Base-by-base conservation (phyloP, 2,888 invertebrate genomes). In the Eutolmus rufibarbis region DNA sequence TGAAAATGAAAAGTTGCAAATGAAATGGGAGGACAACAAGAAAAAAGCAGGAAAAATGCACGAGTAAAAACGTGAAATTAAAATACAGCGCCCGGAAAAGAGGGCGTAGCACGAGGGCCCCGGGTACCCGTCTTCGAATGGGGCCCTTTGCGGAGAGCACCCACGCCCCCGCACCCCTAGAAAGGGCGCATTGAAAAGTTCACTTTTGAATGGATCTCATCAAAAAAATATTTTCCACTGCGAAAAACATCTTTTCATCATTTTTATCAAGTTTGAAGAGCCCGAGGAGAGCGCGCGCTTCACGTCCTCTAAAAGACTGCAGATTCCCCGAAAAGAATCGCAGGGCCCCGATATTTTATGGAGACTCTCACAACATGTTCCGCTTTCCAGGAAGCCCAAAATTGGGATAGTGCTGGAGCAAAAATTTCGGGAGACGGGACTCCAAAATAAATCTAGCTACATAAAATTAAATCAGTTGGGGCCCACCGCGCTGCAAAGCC, bases 1-100 rank as follows among this genome's bases (percentile, higher is more conserved):
- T 66, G 37, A 84, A 84, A 84, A 84, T 84, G 84, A 84, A 84
- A 74, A 66, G 37, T 84, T 74, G 66, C 84, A 84, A 84, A 37
- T 74, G 16, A 40, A 84, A 84, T 66, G 51, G 74, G 14, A 66
- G 66, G 23, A 46, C 43, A 46, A 46, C 43, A 16, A 46, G 12
- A 12, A 46, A 46, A 46, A 16, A 46, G 2, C 40, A 1, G 12
- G 40, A 40, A 40, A 40, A 40, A 8, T 40, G 12, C 40, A 40
- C 9, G 40, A 12, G 12, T 40, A 40, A 46, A 46, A 46, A 14
- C 16, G 43, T 5, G 3, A 46, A 46, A 46, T 46, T 46, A 46
- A 46, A 46, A 46, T 5, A 46, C 14, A 46, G 5, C 3, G 12
- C 12, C 12, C 43, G 12, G 43, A 12, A 40, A 40, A 9, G 40